Evolutionary conservation across 2,888 invertebrate species (phyloP), one percentile per base, ranked within the genome.

Genomic region (Colletes collaris): DNA sequence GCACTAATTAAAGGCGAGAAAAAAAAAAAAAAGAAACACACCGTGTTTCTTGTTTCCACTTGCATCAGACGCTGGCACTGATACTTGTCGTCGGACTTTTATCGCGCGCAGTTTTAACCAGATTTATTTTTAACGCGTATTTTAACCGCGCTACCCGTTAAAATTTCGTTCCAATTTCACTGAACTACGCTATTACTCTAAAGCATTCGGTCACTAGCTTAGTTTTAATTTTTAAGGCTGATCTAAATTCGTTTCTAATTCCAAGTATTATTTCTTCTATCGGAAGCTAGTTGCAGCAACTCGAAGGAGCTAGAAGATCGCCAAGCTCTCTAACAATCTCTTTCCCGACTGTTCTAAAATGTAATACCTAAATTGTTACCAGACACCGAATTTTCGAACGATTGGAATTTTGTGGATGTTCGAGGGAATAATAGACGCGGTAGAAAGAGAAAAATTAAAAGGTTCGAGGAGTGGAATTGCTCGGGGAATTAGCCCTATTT

Each of bases 1-100:
- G 53, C 72, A 64, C 84, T 83, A 83, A 83, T 83, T 83, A 83
- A 83, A 74, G 67, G 56, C 56, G 56, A 58, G 27, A 59, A 49
- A 71, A 40, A 52, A 55, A 46, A 44, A 27, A 40, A n/a, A n/a
- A 55, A n/a, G n/a, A n/a, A 58, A 16, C 5, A 10, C 3, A 37
- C n/a, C 44, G 58, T 59, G 58, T n/a, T 3, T 10, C 63, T 50
- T 56, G 46, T 55, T 55, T 3, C 13, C n/a, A n/a, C 37, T 68
- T 13, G 60, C 55, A 10, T 27, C 37, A 46, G 53, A 46, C 49
- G 35, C 10, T 52, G 19, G 7, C 19, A 19, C 58, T 59, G 71
- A 71, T 79, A 59, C 19, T 60, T 27, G 13, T 50, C n/a, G n/a
- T 50, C 13, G n/a, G n/a, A 50, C 44, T 46, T 2, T 7, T 46